Evolutionary conservation across 2,113 vertebrate genomes (phyloP).

Genomic region (Macaca mulatta): DNA sequence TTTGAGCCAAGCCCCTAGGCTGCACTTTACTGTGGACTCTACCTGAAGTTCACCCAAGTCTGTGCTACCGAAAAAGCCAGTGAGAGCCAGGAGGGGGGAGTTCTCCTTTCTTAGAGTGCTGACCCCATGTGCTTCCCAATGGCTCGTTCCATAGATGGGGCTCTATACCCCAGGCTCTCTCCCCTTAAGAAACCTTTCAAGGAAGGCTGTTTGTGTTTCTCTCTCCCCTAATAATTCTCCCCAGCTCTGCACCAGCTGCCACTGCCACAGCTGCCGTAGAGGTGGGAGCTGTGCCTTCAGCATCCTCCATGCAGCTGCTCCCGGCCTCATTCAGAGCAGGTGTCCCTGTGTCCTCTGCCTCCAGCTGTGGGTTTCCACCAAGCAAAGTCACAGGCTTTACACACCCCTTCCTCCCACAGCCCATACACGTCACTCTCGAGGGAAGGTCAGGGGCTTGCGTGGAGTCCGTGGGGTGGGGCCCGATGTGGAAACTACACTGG

Average conservation of each 20-base stretch:
- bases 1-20: background rate
- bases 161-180: fast-evolving
- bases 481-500: background rate
- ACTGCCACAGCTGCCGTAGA: background rate
- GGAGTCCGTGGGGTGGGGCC: background rate
- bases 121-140: background rate
- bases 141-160: fast-evolving
- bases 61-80: background rate
- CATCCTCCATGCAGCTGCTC: fast-evolving
- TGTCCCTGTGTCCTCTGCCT: background rate
- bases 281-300: too few relatives aligned
- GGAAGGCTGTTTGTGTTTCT: background rate
- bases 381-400: background rate
- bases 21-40: too few relatives aligned
- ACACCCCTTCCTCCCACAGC: fast-evolving
- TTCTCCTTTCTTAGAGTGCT: background rate
- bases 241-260: background rate
- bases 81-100: background rate
- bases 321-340: background rate
- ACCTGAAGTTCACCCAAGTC: fast-evolving
- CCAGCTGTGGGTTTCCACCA: background rate
- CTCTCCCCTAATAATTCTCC: too few relatives aligned
- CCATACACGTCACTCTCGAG: background rate
- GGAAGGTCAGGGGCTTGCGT: background rate
- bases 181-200: background rate